Evolutionary conservation across 2,888 invertebrate species (phyloP).

Genomic region (Cetonia aurata): DNA sequence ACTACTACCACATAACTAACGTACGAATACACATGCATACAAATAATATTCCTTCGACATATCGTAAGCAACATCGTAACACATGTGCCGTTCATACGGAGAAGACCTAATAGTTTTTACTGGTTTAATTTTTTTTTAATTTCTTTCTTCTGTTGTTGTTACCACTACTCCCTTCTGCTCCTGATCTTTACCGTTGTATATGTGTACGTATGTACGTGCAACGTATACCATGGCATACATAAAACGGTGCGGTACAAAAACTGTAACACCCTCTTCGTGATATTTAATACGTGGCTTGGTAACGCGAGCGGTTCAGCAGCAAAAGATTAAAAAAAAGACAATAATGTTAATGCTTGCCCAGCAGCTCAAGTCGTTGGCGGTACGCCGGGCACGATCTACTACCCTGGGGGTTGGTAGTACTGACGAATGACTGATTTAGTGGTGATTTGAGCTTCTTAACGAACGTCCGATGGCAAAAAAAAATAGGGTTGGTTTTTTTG

Average conservation of each 20-base stretch:
- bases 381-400: conserved; percentile 32
- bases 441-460: conserved; percentile 35
- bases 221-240: neutral
- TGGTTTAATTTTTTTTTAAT: conserved; percentile 23
- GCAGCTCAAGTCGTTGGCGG: neutral
- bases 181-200: neutral
- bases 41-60: conserved; percentile 9
- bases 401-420: conserved; percentile 33
- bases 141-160: neutral
- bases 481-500: neutral
- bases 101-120: conserved; percentile 39
- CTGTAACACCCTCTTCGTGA: conserved; percentile 38
- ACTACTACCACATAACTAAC: neutral
- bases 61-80: conserved; percentile 16
- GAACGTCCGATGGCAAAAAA: conserved; percentile 12
- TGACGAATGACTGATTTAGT: conserved; percentile 39
- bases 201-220: neutral
- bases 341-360: conserved; percentile 14
- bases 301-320: conserved; percentile 18
- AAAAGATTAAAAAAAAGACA: conserved; percentile 12
- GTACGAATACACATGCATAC: conserved; percentile 17
- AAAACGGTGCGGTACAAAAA: conserved; percentile 15
- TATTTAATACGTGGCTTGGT: conserved; percentile 24
- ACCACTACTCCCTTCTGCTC: neutral
- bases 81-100: conserved; percentile 35